Conservation (phyloP, 2,888 invertebrate species). For the Dorcus parallelipipedus region DNA sequence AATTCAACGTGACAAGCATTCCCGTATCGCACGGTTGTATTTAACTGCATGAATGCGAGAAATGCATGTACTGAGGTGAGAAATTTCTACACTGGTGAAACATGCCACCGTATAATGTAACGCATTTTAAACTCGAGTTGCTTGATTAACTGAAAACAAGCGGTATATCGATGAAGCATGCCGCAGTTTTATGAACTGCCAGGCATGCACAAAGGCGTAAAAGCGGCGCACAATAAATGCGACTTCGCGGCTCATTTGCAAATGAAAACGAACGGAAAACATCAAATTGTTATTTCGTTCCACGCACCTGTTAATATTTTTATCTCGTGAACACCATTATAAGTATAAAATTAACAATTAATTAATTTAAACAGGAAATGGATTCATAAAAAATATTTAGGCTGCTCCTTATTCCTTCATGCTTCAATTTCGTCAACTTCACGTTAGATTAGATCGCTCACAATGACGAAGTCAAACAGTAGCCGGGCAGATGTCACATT, state of each 20-base stretch:
- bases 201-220: conserved; percentile 4
- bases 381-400: too few relatives aligned
- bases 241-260: conserved; percentile 9
- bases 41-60: conserved; percentile 10
- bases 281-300: not conserved
- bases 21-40: not conserved
- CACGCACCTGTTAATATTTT: not conserved
- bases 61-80: conserved; percentile 9
- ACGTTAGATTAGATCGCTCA: conserved; percentile 7
- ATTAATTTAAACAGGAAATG: too few relatives aligned
- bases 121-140: conserved; percentile 13
- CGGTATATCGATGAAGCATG: conserved; percentile 8
- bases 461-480: conserved; percentile 19
- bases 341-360: conserved; percentile 7
- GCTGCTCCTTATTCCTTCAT: conserved; percentile 5
- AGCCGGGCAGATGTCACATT: conserved; percentile 19
- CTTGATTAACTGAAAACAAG: conserved; percentile 18
- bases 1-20: too few relatives aligned
- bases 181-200: conserved; percentile 10
- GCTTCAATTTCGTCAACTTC: conserved; percentile 4
- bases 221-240: conserved; percentile 5
- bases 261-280: conserved; percentile 6
- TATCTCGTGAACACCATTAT: not conserved
- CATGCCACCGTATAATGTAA: conserved; percentile 11
- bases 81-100: conserved; percentile 11